Conservation (phyloP, 2,888 invertebrate genomes). For the Clistopyga incitator region DNA sequence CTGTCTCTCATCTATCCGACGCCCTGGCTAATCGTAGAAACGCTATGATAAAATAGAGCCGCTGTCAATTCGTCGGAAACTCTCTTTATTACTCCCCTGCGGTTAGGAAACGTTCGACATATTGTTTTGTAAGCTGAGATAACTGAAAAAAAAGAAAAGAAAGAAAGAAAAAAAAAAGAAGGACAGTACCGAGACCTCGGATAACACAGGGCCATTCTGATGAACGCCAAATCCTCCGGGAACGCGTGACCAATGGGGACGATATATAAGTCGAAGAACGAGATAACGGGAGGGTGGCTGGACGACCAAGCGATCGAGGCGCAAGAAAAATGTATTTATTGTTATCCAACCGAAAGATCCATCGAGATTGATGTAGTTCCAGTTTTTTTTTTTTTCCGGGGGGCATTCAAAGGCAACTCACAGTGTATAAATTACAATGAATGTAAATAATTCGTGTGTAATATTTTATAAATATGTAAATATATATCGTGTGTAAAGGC, state of each 20-base stretch:
- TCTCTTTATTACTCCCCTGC: background rate
- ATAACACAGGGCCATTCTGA: background rate
- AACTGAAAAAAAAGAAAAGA: background rate
- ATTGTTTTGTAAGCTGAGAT: constrained; percentile 6
- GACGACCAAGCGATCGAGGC: constrained; percentile 8
- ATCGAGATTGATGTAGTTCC: background rate
- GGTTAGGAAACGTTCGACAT: constrained; percentile 21
- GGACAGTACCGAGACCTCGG: background rate
- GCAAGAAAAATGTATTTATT: constrained; percentile 5
- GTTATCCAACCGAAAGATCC: background rate
- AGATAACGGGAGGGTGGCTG: constrained; percentile 25
- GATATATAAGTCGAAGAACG: constrained; percentile 35
- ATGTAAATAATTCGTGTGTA: constrained; percentile 4
- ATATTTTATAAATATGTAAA: constrained; percentile 12
- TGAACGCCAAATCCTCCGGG: background rate
- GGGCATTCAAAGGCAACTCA: background rate
- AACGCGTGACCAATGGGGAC: background rate
- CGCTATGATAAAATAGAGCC: constrained; percentile 42
- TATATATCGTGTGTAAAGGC: constrained; percentile 1
- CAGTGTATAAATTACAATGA: background rate
- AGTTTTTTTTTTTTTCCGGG: background rate
- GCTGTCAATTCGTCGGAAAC: constrained; percentile 36
- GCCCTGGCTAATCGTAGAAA: constrained; percentile 57
- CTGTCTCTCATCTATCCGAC: constrained; percentile 76
- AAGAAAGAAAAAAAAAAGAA: background rate